Conservation (phyloP, 2,888 invertebrate species). For the Eudemis profundana region DNA sequence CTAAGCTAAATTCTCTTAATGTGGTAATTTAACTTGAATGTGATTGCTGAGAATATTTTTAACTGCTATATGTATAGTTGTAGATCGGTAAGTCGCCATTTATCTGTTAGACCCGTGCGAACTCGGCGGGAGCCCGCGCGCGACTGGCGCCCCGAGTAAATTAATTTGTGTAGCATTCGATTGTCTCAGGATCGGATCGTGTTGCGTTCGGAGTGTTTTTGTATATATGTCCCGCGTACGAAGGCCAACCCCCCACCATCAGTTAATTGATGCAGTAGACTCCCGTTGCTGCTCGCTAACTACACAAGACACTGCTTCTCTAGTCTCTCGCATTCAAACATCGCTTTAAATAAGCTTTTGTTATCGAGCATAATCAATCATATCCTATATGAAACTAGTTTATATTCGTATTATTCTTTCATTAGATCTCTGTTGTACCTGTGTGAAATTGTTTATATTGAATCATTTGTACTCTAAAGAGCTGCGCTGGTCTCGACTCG, state of each 20-base stretch:
- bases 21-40: slow-evolving; percentile 82
- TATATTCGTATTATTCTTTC: slow-evolving; percentile 83
- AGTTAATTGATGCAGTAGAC: slow-evolving; percentile 85
- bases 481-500: slow-evolving; percentile 71
- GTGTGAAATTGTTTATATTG: slow-evolving; percentile 81
- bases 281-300: slow-evolving; percentile 75
- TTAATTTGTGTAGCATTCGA: slow-evolving; percentile 13
- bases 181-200: slow-evolving; percentile 21
- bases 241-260: slow-evolving; percentile 76
- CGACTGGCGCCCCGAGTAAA: not conserved
- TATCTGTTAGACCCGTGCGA: slow-evolving; percentile 3
- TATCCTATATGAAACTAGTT: slow-evolving; percentile 83
- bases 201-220: slow-evolving; percentile 48
- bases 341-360: slow-evolving; percentile 74
- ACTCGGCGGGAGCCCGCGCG: not conserved
- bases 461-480: slow-evolving; percentile 78
- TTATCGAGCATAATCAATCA: slow-evolving; percentile 83
- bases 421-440: slow-evolving; percentile 86
- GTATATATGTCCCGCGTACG: slow-evolving; percentile 59
- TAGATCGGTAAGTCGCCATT: slow-evolving; percentile 69
- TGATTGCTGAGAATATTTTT: slow-evolving; percentile 84
- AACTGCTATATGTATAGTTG: slow-evolving; percentile 81
- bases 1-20: slow-evolving; percentile 83
- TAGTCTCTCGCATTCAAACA: slow-evolving; percentile 83
- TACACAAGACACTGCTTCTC: slow-evolving; percentile 78